Percentiles rank a stretch among this genome's conserved stretches.
These are phyloP conservation scores for Tachyglossus aculeatus DNA, from an alignment of 2,797 vertebrate species.

Conservation along the genomic window DNA sequence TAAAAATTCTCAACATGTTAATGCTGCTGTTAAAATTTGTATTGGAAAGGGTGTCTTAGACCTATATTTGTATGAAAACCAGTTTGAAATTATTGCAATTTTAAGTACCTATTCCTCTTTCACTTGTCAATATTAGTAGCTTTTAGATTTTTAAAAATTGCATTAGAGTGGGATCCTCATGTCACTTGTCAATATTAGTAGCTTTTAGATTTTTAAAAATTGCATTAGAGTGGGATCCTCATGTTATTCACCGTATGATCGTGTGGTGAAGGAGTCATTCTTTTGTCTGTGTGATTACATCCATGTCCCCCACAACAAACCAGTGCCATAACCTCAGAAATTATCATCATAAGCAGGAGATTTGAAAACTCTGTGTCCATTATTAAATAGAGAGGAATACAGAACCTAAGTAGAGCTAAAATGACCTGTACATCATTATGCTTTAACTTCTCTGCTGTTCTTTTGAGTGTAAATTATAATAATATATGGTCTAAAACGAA, in stretches of 20 bases:
- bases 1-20: constrained; percentile 4
- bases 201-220: constrained; percentile 17
- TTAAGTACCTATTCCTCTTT: constrained; percentile 26
- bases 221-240: too few relatives aligned
- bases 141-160: constrained; percentile 20
- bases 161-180: too few relatives aligned
- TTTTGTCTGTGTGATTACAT: constrained; percentile 4
- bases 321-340: constrained; percentile 18
- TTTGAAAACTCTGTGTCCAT: too few relatives aligned
- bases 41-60: background rate
- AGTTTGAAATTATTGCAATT: constrained; percentile 1
- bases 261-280: constrained; percentile 5
- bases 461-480: too few relatives aligned
- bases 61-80: constrained; percentile 13
- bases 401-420: too few relatives aligned
- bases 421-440: too few relatives aligned
- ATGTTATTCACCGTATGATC: constrained; percentile 16
- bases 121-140: constrained; percentile 19
- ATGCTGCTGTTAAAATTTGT: too few relatives aligned
- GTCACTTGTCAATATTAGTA: constrained; percentile 22
- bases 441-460: too few relatives aligned
- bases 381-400: too few relatives aligned
- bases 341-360: background rate
- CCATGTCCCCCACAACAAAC: constrained; percentile 24
- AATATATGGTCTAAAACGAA: too few relatives aligned